Conservation (phyloP, 2,888 invertebrate species). For the Salticus scenicus region DNA sequence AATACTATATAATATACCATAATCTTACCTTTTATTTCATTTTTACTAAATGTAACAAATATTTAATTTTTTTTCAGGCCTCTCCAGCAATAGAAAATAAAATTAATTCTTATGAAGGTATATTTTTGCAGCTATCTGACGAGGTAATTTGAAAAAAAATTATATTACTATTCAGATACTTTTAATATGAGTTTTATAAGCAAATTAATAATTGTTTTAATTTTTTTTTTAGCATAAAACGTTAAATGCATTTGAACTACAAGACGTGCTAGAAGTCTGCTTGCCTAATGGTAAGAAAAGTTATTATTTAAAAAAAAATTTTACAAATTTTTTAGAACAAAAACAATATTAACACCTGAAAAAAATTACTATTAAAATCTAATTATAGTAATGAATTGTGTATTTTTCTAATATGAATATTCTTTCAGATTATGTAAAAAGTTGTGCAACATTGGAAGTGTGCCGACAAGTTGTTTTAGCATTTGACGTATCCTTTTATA, state of each 20-base stretch:
- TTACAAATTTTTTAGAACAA: too few relatives aligned
- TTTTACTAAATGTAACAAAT: too few relatives aligned
- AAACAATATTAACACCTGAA: too few relatives aligned
- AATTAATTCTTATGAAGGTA: conserved; percentile 90
- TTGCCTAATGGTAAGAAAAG: conserved; percentile 83
- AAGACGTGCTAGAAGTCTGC: conserved; percentile 91
- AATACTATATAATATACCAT: too few relatives aligned
- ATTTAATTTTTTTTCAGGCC: conserved; percentile 55
- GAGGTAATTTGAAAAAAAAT: conserved; percentile 77
- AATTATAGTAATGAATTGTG: too few relatives aligned
- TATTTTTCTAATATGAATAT: too few relatives aligned
- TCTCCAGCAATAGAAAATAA: conserved; percentile 79
- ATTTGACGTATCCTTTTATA: conserved; percentile 83
- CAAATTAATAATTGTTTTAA: background rate
- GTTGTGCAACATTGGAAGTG: conserved; percentile 93
- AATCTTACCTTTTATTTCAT: too few relatives aligned
- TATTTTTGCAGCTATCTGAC: conserved; percentile 91
- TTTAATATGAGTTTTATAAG: background rate
- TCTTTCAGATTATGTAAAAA: conserved; percentile 90
- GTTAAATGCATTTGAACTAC: conserved; percentile 92
- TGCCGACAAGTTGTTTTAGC: conserved; percentile 92
- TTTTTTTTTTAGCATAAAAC: conserved; percentile 81
- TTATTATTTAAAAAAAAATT: conserved; percentile 13
- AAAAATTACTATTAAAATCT: too few relatives aligned
- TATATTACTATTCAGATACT: background rate